These are phyloP conservation scores for Magallana ariakensis DNA, from an alignment of 1,140 invertebrate genomes.

Conservation along the genomic window DNA sequence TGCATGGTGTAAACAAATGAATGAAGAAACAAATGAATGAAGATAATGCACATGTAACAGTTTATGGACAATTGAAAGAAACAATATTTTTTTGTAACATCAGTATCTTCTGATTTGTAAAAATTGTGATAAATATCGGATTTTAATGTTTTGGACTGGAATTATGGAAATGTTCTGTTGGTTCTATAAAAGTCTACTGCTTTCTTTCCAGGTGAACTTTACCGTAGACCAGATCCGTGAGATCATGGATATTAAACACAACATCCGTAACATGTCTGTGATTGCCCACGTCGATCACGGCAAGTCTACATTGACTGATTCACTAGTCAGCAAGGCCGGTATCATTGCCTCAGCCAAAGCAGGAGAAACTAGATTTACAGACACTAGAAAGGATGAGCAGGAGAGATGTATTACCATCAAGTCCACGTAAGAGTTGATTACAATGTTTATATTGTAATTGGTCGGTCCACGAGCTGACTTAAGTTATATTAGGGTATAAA, in stretches of 20 bases:
- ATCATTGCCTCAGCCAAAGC: constrained; percentile 99
- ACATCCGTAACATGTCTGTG: constrained; percentile 99
- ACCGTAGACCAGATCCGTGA: constrained; percentile 99
- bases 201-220: constrained; percentile 94
- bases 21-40: no score
- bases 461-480: no score
- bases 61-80: no score
- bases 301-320: constrained; percentile 99
- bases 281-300: constrained; percentile 99
- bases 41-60: no score
- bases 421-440: constrained; percentile 93
- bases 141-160: no score
- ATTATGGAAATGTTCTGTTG: no score
- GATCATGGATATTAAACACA: constrained; percentile 99
- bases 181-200: no score
- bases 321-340: constrained; percentile 99
- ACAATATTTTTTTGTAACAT: no score
- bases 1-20: no score
- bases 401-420: constrained; percentile 99
- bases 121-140: no score
- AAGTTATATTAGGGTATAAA: no score
- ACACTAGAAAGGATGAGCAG: constrained; percentile 99
- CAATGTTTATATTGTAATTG: neutral
- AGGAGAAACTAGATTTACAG: constrained; percentile 99
- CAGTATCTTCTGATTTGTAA: no score